These are phyloP conservation scores for Pedionomus torquatus DNA, from an alignment of 2,113 vertebrate species.

Conservation along the genomic window DNA sequence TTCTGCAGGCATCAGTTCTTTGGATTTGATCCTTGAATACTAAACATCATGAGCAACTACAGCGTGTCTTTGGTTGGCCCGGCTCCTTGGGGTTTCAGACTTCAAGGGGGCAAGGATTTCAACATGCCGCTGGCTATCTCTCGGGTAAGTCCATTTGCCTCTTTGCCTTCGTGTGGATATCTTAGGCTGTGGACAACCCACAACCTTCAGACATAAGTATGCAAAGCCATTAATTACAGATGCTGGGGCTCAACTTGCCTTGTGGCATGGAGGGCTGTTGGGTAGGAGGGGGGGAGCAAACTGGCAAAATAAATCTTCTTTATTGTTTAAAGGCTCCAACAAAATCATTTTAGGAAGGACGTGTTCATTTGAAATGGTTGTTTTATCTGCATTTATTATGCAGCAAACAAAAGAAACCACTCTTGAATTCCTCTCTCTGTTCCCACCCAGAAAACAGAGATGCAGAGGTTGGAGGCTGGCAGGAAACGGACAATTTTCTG, in stretches of 20 bases:
- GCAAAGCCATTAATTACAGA: not conserved
- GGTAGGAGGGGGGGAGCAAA: not conserved
- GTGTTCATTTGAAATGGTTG: not conserved
- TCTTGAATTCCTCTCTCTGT: not conserved
- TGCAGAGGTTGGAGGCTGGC: not conserved
- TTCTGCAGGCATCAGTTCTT: conserved; percentile 60
- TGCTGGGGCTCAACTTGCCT: not conserved
- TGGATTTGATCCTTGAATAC: conserved; percentile 50
- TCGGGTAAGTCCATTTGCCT: conserved; percentile 81
- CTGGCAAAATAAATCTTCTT: not conserved
- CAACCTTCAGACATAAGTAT: not conserved
- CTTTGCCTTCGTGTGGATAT: not conserved
- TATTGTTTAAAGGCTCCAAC: not conserved
- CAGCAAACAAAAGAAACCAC: not conserved
- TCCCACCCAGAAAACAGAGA: not conserved
- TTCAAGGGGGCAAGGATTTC: conserved; percentile 98
- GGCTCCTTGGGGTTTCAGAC: conserved; percentile 96
- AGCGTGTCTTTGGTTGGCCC: conserved; percentile 87
- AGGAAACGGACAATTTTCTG: not conserved
- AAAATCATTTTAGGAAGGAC: not conserved
- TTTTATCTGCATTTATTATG: not conserved
- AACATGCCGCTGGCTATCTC: conserved; percentile 95
- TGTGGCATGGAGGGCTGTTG: not conserved
- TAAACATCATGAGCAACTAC: conserved; percentile 90
- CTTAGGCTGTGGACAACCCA: not conserved